phyloP scores from a whole-genome alignment of 2,113 vertebrate species.

The Equus quagga region DNA sequence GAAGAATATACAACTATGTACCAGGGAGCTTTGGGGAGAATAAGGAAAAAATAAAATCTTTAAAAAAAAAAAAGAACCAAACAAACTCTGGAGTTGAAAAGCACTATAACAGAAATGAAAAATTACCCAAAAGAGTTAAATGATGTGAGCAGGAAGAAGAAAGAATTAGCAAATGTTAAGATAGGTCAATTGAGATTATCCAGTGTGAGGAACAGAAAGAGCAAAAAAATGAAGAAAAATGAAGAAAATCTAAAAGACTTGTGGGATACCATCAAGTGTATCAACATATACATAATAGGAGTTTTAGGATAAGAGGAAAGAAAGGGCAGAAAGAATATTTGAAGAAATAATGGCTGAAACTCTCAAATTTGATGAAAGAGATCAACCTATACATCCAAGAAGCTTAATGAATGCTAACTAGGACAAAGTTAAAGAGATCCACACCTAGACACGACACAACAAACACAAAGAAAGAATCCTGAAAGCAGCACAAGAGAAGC shows the following conservation, averaged over 20 bases:
- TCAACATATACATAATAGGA: not conserved
- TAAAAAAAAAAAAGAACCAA: not conserved
- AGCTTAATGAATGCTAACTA: not conserved
- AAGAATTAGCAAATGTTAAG: constrained; percentile 24
- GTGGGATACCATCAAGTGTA: not conserved
- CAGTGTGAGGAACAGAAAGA: not conserved
- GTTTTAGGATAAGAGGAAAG: not conserved
- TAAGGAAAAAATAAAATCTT: no score
- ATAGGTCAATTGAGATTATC: not conserved
- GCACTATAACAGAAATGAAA: not conserved
- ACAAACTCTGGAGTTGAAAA: not conserved
- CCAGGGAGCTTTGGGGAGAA: no score
- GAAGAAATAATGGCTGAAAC: not conserved
- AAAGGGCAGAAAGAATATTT: not conserved
- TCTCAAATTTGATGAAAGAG: not conserved
- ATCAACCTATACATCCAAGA: not conserved
- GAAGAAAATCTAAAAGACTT: not conserved
- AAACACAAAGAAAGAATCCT: not conserved
- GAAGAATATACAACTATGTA: no score
- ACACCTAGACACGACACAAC: not conserved
- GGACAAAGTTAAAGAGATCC: not conserved
- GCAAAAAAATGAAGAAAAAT: not conserved
- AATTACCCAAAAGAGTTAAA: not conserved
- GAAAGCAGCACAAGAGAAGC: not conserved
- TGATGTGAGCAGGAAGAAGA: not conserved